Conservation (phyloP, 2,797 vertebrate species). For the Hemitrygon akajei region DNA sequence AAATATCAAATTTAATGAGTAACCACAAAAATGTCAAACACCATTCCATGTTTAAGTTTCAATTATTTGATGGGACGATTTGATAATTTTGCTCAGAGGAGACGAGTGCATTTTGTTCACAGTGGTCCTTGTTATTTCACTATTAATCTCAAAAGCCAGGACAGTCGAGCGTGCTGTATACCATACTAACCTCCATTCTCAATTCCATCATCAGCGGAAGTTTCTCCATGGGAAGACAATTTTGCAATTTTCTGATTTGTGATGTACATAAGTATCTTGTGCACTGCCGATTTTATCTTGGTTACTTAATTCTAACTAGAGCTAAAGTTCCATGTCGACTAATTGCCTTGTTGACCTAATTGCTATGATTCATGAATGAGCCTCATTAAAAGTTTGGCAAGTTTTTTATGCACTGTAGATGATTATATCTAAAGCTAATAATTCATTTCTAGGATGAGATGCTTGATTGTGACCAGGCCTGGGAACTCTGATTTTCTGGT, state of each 20-base stretch:
- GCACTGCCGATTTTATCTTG: neutral
- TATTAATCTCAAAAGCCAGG: neutral
- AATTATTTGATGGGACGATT: neutral
- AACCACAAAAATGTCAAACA: no score
- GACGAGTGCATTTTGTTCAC: neutral
- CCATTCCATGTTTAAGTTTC: no score
- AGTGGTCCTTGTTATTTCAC: neutral
- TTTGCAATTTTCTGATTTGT: neutral
- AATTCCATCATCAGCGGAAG: neutral
- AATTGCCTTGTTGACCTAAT: neutral
- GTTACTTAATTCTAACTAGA: neutral
- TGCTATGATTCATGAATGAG: neutral
- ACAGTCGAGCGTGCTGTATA: neutral
- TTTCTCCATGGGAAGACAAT: neutral
- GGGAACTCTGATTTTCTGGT: neutral
- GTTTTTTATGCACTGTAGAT: neutral
- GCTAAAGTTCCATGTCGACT: neutral
- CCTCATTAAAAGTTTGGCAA: neutral
- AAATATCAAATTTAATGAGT: no score
- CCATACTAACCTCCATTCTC: neutral
- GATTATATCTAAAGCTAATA: neutral
- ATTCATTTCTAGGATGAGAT: neutral
- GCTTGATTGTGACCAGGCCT: neutral
- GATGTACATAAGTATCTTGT: neutral
- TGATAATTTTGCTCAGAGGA: neutral